Conservation (phyloP, 2,113 vertebrate species). For the Pyxicephalus adspersus region DNA sequence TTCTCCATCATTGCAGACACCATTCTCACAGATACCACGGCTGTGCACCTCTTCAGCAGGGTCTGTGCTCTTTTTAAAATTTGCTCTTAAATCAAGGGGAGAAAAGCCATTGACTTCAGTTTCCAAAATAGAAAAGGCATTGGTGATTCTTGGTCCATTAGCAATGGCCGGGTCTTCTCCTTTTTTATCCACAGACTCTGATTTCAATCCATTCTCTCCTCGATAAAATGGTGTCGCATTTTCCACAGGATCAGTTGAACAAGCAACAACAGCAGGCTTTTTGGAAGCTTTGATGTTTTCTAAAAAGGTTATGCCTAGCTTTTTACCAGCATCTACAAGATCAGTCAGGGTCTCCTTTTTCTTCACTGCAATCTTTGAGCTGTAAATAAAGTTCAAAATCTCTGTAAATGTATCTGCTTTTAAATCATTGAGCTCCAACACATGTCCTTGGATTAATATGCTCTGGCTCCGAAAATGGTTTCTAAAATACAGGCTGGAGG, state of each 20-base stretch:
- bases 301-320: slow-evolving; percentile 93
- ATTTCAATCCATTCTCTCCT: slow-evolving; percentile 63
- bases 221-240: slow-evolving; percentile 44
- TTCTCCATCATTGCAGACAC: slow-evolving; percentile 74
- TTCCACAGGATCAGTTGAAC: slow-evolving; percentile 49
- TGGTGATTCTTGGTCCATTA: slow-evolving; percentile 93
- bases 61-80: slow-evolving; percentile 80
- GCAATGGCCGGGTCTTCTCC: slow-evolving; percentile 80
- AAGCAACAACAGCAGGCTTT: slow-evolving; percentile 52
- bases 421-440: slow-evolving; percentile 92
- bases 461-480: slow-evolving; percentile 86
- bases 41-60: slow-evolving; percentile 65
- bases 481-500: slow-evolving; percentile 94
- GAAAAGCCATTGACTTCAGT: slow-evolving; percentile 86
- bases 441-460: slow-evolving; percentile 84
- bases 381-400: slow-evolving; percentile 97
- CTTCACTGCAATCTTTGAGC: slow-evolving; percentile 84
- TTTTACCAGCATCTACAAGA: slow-evolving; percentile 90
- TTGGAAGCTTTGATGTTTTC: slow-evolving; percentile 77
- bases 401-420: slow-evolving; percentile 96
- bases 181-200: slow-evolving; percentile 72
- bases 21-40: slow-evolving; percentile 66
- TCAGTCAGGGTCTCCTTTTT: slow-evolving; percentile 80
- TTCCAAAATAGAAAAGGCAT: slow-evolving; percentile 96
- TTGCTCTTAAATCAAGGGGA: slow-evolving; percentile 80